A percentile compares a stretch with the other conserved stretches of the same genome.
These are phyloP conservation scores for Leptothorax acervorum DNA, from an alignment of 2,888 invertebrate genomes.

Conservation along the genomic window DNA sequence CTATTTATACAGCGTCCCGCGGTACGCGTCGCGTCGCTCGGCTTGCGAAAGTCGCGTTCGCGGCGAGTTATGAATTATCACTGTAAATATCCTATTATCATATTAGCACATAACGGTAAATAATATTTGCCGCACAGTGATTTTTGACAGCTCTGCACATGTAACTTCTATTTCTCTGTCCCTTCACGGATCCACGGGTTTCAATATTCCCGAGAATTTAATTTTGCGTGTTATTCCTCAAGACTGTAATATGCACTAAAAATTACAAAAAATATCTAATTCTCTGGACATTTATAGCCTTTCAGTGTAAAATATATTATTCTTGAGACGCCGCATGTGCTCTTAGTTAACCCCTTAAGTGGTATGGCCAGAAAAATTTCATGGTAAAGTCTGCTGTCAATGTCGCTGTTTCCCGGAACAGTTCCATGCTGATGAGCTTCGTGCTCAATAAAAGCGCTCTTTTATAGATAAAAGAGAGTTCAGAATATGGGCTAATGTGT, in stretches of 20 bases:
- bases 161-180: not conserved
- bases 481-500: not conserved
- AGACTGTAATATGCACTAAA: not conserved
- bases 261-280: not conserved
- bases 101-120: not conserved
- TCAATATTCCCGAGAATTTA: not conserved
- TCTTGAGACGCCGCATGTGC: not conserved
- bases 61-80: not conserved
- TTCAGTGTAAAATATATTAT: not conserved
- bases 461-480: too few relatives aligned
- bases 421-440: not conserved
- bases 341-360: slow-evolving; percentile 10
- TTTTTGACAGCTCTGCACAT: not conserved
- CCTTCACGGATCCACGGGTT: not conserved
- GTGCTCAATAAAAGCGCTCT: not conserved
- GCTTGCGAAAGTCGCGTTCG: not conserved
- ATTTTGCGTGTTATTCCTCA: not conserved
- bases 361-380: not conserved
- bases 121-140: not conserved
- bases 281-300: not conserved
- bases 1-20: not conserved
- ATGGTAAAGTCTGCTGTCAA: not conserved
- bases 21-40: not conserved
- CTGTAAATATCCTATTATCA: not conserved
- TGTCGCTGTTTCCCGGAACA: not conserved